A percentile compares a stretch with the other conserved stretches of the same genome.
These are phyloP conservation scores for Alviniconcha strummeri DNA, from an alignment of 2,888 invertebrate species.

Conservation along the genomic window DNA sequence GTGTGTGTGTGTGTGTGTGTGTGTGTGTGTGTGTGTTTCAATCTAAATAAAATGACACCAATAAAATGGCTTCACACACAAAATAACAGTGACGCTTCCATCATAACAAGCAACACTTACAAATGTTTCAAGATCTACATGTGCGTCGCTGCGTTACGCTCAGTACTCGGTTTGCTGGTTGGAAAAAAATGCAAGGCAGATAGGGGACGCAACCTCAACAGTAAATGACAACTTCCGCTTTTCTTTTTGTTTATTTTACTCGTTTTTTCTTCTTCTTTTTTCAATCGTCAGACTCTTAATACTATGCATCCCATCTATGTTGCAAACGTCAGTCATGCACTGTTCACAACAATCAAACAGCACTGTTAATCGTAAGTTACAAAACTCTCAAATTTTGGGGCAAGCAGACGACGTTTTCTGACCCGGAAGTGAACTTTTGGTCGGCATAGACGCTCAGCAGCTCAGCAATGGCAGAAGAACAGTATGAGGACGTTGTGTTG, in stretches of 20 bases:
- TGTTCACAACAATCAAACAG: not conserved
- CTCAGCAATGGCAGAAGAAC: constrained; percentile 20
- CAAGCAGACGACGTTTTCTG: constrained; percentile 17
- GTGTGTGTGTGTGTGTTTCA: not conserved
- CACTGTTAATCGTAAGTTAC: too few relatives aligned
- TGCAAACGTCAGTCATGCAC: too few relatives aligned
- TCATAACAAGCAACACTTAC: too few relatives aligned
- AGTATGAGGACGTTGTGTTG: constrained; percentile 47
- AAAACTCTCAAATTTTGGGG: too few relatives aligned
- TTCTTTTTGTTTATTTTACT: too few relatives aligned
- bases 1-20: not conserved
- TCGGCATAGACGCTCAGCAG: constrained; percentile 31
- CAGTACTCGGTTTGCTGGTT: not conserved
- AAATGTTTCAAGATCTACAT: too few relatives aligned
- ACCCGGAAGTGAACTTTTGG: constrained; percentile 24
- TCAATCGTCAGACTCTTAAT: too few relatives aligned
- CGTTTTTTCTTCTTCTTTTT: too few relatives aligned
- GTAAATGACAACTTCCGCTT: not conserved
- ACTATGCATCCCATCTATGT: too few relatives aligned
- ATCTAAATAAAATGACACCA: not conserved
- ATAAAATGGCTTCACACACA: too few relatives aligned
- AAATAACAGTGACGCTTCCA: too few relatives aligned
- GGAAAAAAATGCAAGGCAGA: constrained; percentile 3
- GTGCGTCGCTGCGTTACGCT: too few relatives aligned
- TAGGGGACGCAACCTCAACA: not conserved